These are phyloP conservation scores for Rhogogaster chlorosoma DNA, from an alignment of 2,888 invertebrate genomes.

Conservation along the genomic window DNA sequence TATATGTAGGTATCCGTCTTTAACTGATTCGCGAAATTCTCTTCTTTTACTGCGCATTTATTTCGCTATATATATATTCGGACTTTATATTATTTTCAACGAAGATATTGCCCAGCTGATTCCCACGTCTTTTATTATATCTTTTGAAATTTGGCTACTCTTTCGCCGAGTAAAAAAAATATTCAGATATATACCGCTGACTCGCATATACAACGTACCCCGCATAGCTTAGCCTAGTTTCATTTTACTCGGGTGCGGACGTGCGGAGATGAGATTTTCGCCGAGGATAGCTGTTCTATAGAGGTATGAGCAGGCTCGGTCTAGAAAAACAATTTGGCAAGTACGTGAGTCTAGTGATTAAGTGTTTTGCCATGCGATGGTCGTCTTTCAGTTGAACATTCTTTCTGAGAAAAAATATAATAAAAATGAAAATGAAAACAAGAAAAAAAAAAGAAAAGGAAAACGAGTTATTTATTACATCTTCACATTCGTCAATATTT, in stretches of 20 bases:
- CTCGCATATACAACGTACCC: not conserved
- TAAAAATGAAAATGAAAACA: no score
- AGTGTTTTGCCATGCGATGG: not conserved
- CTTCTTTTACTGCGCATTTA: not conserved
- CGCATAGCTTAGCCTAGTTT: conserved; percentile 3
- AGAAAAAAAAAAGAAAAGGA: not conserved
- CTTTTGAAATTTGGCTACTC: not conserved
- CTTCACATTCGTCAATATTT: not conserved
- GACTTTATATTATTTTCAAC: not conserved
- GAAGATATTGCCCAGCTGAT: not conserved
- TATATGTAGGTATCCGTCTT: no score
- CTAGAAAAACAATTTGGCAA: conserved; percentile 8
- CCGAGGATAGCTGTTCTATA: not conserved
- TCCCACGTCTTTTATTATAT: not conserved
- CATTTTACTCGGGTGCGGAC: not conserved
- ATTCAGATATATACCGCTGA: not conserved
- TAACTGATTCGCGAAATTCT: not conserved
- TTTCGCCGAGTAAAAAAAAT: not conserved
- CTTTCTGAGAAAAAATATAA: not conserved
- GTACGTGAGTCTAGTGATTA: not conserved
- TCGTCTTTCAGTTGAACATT: not conserved
- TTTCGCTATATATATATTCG: not conserved
- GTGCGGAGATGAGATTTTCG: not conserved
- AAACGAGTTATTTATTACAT: not conserved
- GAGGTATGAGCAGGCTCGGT: not conserved